Percentiles rank a stretch among this genome's conserved stretches.
phyloP scores from a whole-genome alignment of 2,888 invertebrate genomes.

The Leptinotarsa juncta region DNA sequence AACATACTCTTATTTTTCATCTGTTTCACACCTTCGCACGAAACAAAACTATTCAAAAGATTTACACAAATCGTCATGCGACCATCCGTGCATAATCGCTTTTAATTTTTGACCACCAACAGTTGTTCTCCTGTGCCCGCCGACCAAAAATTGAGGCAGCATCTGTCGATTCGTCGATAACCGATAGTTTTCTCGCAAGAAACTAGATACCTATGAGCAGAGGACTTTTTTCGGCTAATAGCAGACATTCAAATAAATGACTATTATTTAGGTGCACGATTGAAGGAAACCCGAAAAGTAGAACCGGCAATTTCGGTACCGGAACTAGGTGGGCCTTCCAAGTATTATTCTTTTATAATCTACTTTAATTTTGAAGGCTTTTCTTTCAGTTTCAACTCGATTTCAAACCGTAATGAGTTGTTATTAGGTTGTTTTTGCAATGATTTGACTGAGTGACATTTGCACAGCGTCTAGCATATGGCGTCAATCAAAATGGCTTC shows the following conservation, averaged over 20 bases:
- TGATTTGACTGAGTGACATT: slow-evolving; percentile 31
- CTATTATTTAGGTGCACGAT: slow-evolving; percentile 57
- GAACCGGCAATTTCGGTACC: slow-evolving; percentile 61
- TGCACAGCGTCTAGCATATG: slow-evolving; percentile 26
- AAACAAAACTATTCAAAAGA: slow-evolving; percentile 2
- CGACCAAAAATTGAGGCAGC: slow-evolving; percentile 50
- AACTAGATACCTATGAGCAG: slow-evolving; percentile 54
- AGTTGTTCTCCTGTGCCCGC: slow-evolving; percentile 35
- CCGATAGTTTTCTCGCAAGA: slow-evolving; percentile 53
- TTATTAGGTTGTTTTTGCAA: slow-evolving; percentile 26
- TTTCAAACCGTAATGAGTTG: slow-evolving; percentile 4
- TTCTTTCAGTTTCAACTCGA: slow-evolving; percentile 25
- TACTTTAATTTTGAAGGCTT: slow-evolving; percentile 32
- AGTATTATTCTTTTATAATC: slow-evolving; percentile 40
- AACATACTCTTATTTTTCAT: not conserved
- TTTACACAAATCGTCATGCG: slow-evolving; percentile 3
- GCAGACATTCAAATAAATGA: slow-evolving; percentile 52
- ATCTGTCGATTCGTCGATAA: slow-evolving; percentile 54
- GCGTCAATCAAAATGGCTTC: slow-evolving; percentile 23
- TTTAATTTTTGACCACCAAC: slow-evolving; percentile 37
- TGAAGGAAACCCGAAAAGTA: slow-evolving; percentile 59
- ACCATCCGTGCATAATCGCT: slow-evolving; percentile 30
- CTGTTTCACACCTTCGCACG: not conserved
- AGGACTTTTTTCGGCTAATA: slow-evolving; percentile 45
- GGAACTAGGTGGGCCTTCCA: slow-evolving; percentile 59